Percentiles rank a stretch among this genome's conserved stretches.
Evolutionary conservation across 2,113 vertebrate species (phyloP).

Genomic region (Phaetusa simplex): DNA sequence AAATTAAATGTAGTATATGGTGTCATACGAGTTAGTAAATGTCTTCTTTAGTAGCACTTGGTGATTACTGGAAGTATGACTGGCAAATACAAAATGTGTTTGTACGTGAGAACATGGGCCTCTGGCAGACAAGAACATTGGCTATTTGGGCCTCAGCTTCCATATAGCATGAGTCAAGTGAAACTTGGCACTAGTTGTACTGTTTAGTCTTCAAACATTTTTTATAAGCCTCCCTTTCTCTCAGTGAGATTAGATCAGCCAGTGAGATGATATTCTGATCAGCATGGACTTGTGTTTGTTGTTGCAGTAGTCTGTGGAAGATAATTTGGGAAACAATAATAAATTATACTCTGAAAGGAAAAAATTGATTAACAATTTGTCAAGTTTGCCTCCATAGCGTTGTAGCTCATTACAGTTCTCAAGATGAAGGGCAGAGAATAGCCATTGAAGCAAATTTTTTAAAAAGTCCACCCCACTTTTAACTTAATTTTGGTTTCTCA

Average conservation of each 20-base stretch:
- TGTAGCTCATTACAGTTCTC: neutral
- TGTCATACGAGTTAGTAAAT: neutral
- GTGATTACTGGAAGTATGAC: neutral
- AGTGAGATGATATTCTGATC: neutral
- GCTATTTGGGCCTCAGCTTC: slow-evolving; percentile 18
- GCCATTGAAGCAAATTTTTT: neutral
- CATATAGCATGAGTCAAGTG: slow-evolving; percentile 31
- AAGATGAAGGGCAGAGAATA: neutral
- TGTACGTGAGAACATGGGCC: slow-evolving; percentile 16
- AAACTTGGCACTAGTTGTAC: slow-evolving; percentile 26
- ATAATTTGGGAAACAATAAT: slow-evolving; percentile 9
- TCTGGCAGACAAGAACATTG: neutral
- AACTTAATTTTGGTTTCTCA: neutral
- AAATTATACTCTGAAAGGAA: neutral
- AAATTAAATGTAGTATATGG: neutral
- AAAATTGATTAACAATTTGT: neutral
- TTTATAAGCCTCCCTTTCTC: slow-evolving; percentile 24
- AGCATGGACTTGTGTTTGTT: neutral
- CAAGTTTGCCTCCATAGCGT: neutral
- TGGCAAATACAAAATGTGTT: slow-evolving; percentile 32
- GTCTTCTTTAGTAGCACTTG: neutral
- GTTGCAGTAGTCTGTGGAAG: neutral
- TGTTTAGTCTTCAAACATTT: slow-evolving; percentile 43
- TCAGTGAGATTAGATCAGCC: slow-evolving; percentile 25
- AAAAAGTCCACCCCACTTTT: neutral